Percentiles rank a stretch among this genome's conserved stretches.
phyloP scores from a whole-genome alignment of 2,113 vertebrate species.

The Vidua chalybeata region DNA sequence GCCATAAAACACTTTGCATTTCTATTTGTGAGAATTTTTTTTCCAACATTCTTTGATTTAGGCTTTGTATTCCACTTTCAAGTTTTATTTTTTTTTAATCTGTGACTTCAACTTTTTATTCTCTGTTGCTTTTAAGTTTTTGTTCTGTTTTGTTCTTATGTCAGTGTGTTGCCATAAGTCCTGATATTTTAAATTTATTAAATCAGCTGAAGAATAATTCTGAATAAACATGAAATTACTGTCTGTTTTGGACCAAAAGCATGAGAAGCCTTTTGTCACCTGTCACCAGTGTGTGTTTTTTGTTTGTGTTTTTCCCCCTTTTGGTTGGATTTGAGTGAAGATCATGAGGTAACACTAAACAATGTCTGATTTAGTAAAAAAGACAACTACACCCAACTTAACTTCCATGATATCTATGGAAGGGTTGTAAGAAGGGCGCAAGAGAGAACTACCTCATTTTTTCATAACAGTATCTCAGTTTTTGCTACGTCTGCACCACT shows the following conservation, averaged over 20 bases:
- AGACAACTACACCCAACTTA: not conserved
- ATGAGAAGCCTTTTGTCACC: not conserved
- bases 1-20: not conserved
- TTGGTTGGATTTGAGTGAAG: not conserved
- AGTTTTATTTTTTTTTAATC: not conserved
- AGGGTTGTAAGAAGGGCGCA: not conserved
- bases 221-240: not conserved
- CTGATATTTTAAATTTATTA: not conserved
- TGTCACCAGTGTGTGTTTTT: not conserved
- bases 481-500: not conserved
- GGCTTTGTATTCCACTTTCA: not conserved
- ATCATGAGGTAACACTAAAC: not conserved
- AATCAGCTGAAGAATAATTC: not conserved
- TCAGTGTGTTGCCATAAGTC: not conserved
- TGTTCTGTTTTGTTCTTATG: not conserved
- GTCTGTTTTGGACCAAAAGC: not conserved
- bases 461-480: accelerated
- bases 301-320: not conserved
- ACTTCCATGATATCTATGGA: not conserved
- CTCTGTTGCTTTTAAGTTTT: not conserved
- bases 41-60: not conserved
- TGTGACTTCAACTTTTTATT: not conserved
- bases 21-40: not conserved
- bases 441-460: not conserved
- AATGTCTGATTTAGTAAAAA: not conserved